Percentiles rank a stretch among this genome's conserved stretches.
These are phyloP conservation scores for Mesocricetus auratus DNA, from an alignment of 2,113 vertebrate species.

Conservation along the genomic window DNA sequence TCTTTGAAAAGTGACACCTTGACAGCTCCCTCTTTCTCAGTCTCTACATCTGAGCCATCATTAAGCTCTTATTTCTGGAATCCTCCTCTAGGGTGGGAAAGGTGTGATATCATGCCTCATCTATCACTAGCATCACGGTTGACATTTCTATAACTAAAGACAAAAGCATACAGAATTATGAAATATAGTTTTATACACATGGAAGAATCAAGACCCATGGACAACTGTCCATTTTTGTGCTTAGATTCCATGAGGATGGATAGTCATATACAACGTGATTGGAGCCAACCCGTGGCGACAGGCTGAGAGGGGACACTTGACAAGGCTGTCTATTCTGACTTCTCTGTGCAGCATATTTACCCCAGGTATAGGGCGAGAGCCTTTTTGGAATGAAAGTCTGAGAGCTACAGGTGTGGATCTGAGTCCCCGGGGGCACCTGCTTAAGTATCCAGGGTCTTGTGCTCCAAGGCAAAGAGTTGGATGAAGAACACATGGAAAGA, in stretches of 20 bases:
- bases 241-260: background rate
- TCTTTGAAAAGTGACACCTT: conserved; percentile 35
- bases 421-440: background rate
- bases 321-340: background rate
- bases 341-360: background rate
- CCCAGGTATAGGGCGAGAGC: background rate
- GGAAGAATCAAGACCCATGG: background rate
- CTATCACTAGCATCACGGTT: background rate
- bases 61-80: background rate
- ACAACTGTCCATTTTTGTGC: background rate
- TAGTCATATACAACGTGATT: background rate
- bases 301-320: too few species aligned
- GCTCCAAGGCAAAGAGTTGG: background rate
- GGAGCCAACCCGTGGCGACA: background rate
- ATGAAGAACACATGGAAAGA: background rate
- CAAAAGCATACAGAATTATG: background rate
- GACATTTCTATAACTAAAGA: background rate
- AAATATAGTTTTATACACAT: background rate
- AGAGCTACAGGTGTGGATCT: background rate
- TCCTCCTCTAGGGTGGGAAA: background rate
- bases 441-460: background rate
- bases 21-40: background rate
- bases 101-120: background rate
- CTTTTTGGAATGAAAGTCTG: background rate
- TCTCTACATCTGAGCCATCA: background rate